These are phyloP conservation scores for Troglohyphantes excavatus DNA, from an alignment of 2,888 invertebrate genomes.

Conservation along the genomic window DNA sequence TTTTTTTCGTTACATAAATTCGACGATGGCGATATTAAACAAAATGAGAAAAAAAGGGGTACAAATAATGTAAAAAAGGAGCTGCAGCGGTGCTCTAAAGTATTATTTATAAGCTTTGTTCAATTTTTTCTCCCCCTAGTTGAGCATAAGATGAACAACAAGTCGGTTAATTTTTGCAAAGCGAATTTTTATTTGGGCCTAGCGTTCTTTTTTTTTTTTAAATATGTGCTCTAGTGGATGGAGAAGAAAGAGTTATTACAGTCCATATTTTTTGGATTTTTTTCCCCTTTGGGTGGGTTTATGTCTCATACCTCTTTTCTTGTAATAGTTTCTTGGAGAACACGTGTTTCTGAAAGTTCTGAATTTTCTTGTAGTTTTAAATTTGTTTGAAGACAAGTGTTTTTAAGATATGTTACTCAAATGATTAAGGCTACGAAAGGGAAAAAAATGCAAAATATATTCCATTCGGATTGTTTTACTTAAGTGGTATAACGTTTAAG, in stretches of 20 bases:
- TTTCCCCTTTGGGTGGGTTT: slow-evolving; percentile 12
- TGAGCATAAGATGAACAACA: slow-evolving; percentile 65
- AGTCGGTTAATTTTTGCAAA: slow-evolving; percentile 70
- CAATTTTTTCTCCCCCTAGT: slow-evolving; percentile 40
- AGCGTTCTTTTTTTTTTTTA: background rate
- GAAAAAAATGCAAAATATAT: too few species aligned
- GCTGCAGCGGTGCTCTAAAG: slow-evolving; percentile 39
- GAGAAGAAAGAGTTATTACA: slow-evolving; percentile 51
- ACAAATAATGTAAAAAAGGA: slow-evolving; percentile 49
- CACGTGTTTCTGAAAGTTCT: slow-evolving; percentile 14
- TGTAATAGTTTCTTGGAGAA: slow-evolving; percentile 23
- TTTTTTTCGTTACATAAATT: slow-evolving; percentile 54
- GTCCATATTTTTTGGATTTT: slow-evolving; percentile 12
- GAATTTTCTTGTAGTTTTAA: slow-evolving; percentile 24
- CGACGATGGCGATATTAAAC: slow-evolving; percentile 60
- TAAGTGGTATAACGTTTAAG: too few species aligned
- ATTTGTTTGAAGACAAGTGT: slow-evolving; percentile 27
- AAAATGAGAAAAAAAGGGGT: slow-evolving; percentile 58
- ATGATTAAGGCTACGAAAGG: background rate
- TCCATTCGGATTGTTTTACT: too few species aligned
- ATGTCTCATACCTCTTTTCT: slow-evolving; percentile 24
- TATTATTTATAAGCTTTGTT: slow-evolving; percentile 67
- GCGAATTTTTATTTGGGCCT: slow-evolving; percentile 50
- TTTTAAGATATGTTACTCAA: slow-evolving; percentile 24
- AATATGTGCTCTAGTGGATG: background rate